Evolutionary conservation across 2,888 invertebrate species (phyloP).

Genomic region (Poecilus cupreus): DNA sequence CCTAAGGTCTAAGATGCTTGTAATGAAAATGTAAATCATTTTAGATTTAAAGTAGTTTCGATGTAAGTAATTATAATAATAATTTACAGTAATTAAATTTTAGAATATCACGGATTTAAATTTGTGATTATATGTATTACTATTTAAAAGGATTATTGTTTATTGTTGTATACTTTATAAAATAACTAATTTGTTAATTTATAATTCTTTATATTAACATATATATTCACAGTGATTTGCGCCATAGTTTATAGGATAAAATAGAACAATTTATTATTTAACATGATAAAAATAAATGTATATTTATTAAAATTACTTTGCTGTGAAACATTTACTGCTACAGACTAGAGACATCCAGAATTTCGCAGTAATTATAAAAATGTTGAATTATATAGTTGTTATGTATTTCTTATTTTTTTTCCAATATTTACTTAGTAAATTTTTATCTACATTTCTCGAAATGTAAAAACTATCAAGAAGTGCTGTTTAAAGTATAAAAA

Average conservation of each 20-base stretch:
- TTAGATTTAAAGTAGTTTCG: slow-evolving; percentile 10
- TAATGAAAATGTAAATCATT: slow-evolving; percentile 15
- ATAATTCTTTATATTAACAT: slow-evolving; percentile 51
- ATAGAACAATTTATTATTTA: not conserved
- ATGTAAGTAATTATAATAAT: slow-evolving; percentile 32
- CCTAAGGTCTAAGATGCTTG: not conserved
- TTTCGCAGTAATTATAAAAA: too few relatives aligned
- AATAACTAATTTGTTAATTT: slow-evolving; percentile 49
- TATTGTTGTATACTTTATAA: slow-evolving; percentile 42
- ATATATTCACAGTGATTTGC: slow-evolving; percentile 23
- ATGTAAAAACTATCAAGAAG: too few relatives aligned
- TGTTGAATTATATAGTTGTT: too few relatives aligned
- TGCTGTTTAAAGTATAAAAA: too few relatives aligned
- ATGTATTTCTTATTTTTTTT: too few relatives aligned
- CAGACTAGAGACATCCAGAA: not conserved
- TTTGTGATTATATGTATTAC: slow-evolving; percentile 50
- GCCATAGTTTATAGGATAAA: slow-evolving; percentile 13
- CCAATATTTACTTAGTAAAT: too few relatives aligned
- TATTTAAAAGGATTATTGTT: slow-evolving; percentile 47
- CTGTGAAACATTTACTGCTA: too few relatives aligned
- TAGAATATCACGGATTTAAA: slow-evolving; percentile 7
- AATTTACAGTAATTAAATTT: slow-evolving; percentile 19
- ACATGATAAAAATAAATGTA: not conserved
- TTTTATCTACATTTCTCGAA: too few relatives aligned
- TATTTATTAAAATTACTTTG: too few relatives aligned